phyloP scores from a whole-genome alignment of 1,140 invertebrate genomes.

The Coboldia fuscipes region DNA sequence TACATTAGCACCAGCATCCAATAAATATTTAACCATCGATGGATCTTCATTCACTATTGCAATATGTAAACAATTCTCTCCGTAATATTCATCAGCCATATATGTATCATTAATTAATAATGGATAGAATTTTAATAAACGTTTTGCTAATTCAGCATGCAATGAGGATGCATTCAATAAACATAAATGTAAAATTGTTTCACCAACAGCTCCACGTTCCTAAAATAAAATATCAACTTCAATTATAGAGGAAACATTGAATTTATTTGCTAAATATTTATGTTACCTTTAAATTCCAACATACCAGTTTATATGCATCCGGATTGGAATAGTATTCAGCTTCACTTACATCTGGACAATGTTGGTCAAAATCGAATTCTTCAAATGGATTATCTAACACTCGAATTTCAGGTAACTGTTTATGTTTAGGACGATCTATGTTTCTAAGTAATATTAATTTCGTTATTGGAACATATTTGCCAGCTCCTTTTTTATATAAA shows the following conservation, averaged over 20 bases:
- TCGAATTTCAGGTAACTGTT: constrained; percentile 49
- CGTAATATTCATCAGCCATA: constrained; percentile 89
- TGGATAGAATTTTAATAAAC: constrained; percentile 76
- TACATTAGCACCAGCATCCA: constrained; percentile 79
- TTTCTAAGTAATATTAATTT: constrained; percentile 73
- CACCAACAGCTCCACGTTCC: constrained; percentile 85
- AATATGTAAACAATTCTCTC: constrained; percentile 83
- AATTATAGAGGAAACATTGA: constrained; percentile 1
- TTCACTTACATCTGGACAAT: constrained; percentile 31
- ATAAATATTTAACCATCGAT: constrained; percentile 85
- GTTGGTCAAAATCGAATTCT: constrained; percentile 59
- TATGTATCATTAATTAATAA: constrained; percentile 94
- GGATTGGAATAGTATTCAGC: constrained; percentile 33
- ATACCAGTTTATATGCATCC: constrained; percentile 53
- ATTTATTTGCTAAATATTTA: neutral
- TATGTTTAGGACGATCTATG: constrained; percentile 59
- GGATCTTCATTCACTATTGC: constrained; percentile 97
- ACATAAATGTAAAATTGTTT: constrained; percentile 85
- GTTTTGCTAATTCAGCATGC: constrained; percentile 81
- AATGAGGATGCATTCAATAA: constrained; percentile 75
- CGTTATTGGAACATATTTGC: constrained; percentile 69
- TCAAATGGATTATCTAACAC: constrained; percentile 60
- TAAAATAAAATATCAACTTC: constrained; percentile 13
- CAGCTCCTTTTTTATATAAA: constrained; percentile 81
- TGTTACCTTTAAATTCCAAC: constrained; percentile 64